phyloP scores from a whole-genome alignment of 2,797 vertebrate genomes.

The Siniperca scherzeri region DNA sequence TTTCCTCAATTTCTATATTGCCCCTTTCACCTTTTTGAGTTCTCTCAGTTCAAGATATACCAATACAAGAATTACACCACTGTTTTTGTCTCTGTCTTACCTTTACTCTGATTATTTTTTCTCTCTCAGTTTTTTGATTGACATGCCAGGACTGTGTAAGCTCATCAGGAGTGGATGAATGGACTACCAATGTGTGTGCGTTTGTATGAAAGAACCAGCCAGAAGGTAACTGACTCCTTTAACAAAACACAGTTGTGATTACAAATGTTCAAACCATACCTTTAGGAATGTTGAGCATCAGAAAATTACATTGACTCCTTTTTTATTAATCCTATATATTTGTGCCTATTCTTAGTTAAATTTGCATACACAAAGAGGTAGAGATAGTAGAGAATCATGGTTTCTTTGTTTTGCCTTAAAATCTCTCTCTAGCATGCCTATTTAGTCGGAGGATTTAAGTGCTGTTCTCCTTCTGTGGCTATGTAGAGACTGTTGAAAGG shows the following conservation, averaged over 20 bases:
- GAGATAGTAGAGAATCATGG: neutral
- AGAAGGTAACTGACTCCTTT: conserved; percentile 3
- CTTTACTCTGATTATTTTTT: neutral
- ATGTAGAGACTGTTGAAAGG: conserved; percentile 48
- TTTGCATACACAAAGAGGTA: conserved; percentile 9
- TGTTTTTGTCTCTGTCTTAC: conserved; percentile 6
- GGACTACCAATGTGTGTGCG: neutral
- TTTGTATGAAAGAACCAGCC: conserved; percentile 3
- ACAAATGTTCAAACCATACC: neutral
- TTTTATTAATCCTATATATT: neutral
- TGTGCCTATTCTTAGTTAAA: neutral
- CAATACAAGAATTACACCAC: neutral
- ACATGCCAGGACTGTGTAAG: conserved; percentile 4
- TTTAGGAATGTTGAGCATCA: neutral
- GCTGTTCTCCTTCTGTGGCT: conserved; percentile 44
- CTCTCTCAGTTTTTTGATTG: conserved; percentile 24
- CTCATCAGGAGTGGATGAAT: conserved; percentile 26
- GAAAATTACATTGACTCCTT: neutral
- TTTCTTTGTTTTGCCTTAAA: conserved; percentile 40
- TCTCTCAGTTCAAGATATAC: conserved; percentile 1
- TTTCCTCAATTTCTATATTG: neutral
- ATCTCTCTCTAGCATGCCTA: conserved; percentile 7
- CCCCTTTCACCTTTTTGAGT: conserved; percentile 19
- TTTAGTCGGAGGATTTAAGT: conserved; percentile 48
- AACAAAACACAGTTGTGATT: conserved; percentile 6